These are phyloP conservation scores for Anthonomus grandis DNA, from an alignment of 1,140 invertebrate genomes.

Conservation along the genomic window DNA sequence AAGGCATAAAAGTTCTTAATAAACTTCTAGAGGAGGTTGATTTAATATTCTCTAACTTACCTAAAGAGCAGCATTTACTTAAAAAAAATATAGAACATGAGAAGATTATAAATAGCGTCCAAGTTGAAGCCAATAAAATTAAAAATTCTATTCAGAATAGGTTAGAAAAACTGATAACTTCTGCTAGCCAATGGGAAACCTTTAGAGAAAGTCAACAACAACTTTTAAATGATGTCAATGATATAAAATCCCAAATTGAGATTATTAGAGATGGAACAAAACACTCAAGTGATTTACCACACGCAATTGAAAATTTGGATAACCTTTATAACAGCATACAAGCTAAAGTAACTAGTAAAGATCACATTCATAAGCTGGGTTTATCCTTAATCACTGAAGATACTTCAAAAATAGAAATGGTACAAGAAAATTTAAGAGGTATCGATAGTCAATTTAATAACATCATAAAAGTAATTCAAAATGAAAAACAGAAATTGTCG, in stretches of 20 bases:
- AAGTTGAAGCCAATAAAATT: no score
- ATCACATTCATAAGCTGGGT: conserved; percentile 66
- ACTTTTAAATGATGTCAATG: conserved; percentile 60
- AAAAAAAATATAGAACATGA: no score
- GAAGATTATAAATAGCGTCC: no score
- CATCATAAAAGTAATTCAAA: conserved; percentile 66
- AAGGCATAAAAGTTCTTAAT: no score
- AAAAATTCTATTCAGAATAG: no score
- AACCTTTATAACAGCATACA: conserved; percentile 54
- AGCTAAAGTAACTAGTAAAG: conserved; percentile 55
- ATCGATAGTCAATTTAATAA: conserved; percentile 78
- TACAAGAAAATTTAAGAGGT: conserved; percentile 72
- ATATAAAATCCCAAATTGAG: conserved; percentile 54
- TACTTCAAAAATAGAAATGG: conserved; percentile 69
- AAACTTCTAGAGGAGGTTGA: no score
- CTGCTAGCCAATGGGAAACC: no score
- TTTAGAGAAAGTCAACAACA: conserved; percentile 63
- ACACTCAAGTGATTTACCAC: conserved; percentile 56
- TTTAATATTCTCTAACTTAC: no score
- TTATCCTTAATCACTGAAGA: conserved; percentile 75
- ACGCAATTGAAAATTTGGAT: conserved; percentile 58
- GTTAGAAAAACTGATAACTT: no score
- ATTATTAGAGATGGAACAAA: conserved; percentile 54
- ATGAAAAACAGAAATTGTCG: conserved; percentile 71
- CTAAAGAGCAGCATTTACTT: no score